phyloP scores from a whole-genome alignment of 2,888 invertebrate species.

The Oscheius sp. region DNA sequence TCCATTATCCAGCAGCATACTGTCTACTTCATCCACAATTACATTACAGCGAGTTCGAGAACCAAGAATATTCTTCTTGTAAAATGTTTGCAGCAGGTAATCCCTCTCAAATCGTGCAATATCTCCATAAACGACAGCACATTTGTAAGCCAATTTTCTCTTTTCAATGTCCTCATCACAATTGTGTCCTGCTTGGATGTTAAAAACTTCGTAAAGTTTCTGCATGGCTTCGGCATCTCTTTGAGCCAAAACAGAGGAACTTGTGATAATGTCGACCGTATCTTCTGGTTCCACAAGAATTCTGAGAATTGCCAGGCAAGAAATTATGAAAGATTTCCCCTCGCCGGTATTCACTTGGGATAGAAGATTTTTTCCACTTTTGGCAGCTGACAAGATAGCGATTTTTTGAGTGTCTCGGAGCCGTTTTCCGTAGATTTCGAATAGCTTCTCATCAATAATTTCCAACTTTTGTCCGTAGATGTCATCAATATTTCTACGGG shows the following conservation, averaged over 20 bases:
- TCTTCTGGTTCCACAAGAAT: background rate
- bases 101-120: slow-evolving; percentile 73
- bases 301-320: slow-evolving; percentile 23
- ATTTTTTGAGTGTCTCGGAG: slow-evolving; percentile 36
- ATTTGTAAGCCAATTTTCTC: slow-evolving; percentile 66
- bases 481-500: background rate
- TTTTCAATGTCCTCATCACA: slow-evolving; percentile 56
- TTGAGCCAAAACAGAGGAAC: slow-evolving; percentile 72
- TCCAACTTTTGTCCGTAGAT: background rate
- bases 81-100: slow-evolving; percentile 71
- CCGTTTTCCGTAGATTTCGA: background rate
- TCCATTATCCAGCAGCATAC: slow-evolving; percentile 75
- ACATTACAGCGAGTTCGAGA: slow-evolving; percentile 67
- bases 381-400: slow-evolving; percentile 3
- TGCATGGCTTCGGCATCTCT: slow-evolving; percentile 67
- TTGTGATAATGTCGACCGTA: slow-evolving; percentile 73
- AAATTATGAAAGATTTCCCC: slow-evolving; percentile 33
- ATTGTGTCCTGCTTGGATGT: slow-evolving; percentile 69
- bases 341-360: slow-evolving; percentile 31
- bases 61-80: slow-evolving; percentile 69
- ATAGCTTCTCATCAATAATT: slow-evolving; percentile 14
- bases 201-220: slow-evolving; percentile 56
- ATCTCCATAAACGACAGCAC: slow-evolving; percentile 71
- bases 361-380: background rate
- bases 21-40: slow-evolving; percentile 75